Base-by-base conservation (phyloP, 2,888 invertebrate species). In the Congeria kusceri region DNA sequence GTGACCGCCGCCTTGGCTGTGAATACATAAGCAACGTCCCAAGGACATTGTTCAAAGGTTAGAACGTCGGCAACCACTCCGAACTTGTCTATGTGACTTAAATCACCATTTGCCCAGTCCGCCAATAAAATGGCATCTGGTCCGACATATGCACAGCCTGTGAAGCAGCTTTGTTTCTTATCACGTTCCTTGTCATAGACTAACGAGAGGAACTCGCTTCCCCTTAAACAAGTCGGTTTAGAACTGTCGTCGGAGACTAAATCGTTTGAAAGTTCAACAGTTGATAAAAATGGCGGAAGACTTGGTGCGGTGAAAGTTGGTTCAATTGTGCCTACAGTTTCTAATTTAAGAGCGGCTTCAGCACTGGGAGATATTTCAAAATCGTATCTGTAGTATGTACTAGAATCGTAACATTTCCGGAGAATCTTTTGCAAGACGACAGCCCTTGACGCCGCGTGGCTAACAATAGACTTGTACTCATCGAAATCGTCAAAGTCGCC, bases 81-180 rank as follows among this genome's bases (percentile, higher is more conserved):
- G 27, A 67, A 64, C 46, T 70, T 80, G 71, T 79, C 80, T 11
- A 80, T 63, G 70, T 74, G 28, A 59, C 79, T 79, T 18, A 83
- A 25, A 5, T 62, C 46, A 23, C 83, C 80, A 32, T 80, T 77
- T 53, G 61, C 64, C 77, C 83, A 80, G 59, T 83, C 83, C 1
- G 71, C 53, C 32, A 83, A 59, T 27, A 83, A 11, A 39, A 83
- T 32, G 23, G 69, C 64, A 49, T 83, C 83, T 7, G 66, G 25
- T 28, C 62, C 58, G n/a, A 78, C 77, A 46, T 83, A 83, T 3
- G 79, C 64, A 68, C 73, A 71, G 18, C 83, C 83, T 23, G 79
- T 83, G 23, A 83, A 83, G 23, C 79, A 63, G 27, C 74, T 67
- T 23, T 3, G 13, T 39, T 23, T 65, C 4, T 25, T 53, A 3